Evolutionary conservation across 2,888 invertebrate genomes (phyloP), one percentile per base, ranked within the genome.

Genomic region (Spisula subtruncata): DNA sequence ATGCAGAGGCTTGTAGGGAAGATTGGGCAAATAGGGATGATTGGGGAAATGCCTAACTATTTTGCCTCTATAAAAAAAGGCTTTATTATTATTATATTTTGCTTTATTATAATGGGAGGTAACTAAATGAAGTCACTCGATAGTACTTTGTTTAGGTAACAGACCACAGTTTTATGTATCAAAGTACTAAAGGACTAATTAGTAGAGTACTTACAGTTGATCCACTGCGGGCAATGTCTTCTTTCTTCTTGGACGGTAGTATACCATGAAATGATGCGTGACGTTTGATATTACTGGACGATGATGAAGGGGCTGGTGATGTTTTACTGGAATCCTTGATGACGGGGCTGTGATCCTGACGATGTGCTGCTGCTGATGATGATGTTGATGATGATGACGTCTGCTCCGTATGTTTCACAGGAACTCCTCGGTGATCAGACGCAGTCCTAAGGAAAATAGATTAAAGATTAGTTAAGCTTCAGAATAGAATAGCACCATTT

Each of bases 251-350:
- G 2, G 95, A 94, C 32, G 95, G 95, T 32, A 94, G 90, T 29
- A 95, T 93, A 18, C 95, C 95, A 90, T 95, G 94, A 83, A 95
- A 95, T 85, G 95, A 95, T 48, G 95, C 95, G 48, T 95, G 95
- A 81, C 95, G 93, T 87, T 94, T 93, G 54, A 95, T 94, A 88
- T 92, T 94, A 88, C 86, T 90, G 46, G 92, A 90, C 6, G 41
- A 41, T 25, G 94, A 93, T 8, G 91, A 87, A 25, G 93, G 87
- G 66, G 85, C 60, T 14, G 89, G 82, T 1, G 88, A 71, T 46
- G 88, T 83, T 85, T 91, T 93, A 56, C 86, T 91, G 29, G 94
- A 93, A 84, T 94, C 94, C 93, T 94, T 93, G 83, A 94, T 95
- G 85, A 94, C 94, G 16, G 95, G 95, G 88, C 94, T 94, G 92